Base-by-base conservation (phyloP, 1,140 invertebrate species). In the Sesamia nonagrioides region DNA sequence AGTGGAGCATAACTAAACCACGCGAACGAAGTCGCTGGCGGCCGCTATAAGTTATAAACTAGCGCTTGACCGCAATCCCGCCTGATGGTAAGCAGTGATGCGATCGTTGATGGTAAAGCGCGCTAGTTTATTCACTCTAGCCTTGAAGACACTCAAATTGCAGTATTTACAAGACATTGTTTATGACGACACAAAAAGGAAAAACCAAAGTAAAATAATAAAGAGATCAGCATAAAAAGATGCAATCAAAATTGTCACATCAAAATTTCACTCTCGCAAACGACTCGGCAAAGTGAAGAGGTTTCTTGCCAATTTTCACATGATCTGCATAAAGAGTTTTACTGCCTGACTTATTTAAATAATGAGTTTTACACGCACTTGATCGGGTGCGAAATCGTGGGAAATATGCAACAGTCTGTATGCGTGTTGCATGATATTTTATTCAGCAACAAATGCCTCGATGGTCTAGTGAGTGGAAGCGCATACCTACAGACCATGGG, bases 321-420 rank as follows among this genome's bases (percentile, higher is more conserved):
- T n/a, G 37, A 61, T 61, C 37, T 61, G 58, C 58, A 61, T 61
- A 9, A 40, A 61, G 21, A 60, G 0, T 61, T 61, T 61, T 40
- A 61, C 58, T 61, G 58, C n/a, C 58, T 35, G 35, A 37, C 58
- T 61, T 17, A n/a, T 9, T 37, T n/a, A 61, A 61, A 37, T 37
- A 61, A 61, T 61, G 33, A 61, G 35, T 37, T 37, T n/a, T 61
- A 33, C 27, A n/a, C n/a, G n/a, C 9, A 61, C n/a, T 9, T n/a
- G 35, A 61, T 61, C 27, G 27, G 58, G n/a, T 8, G 15, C n/a
- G 33, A 40, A 61, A 61, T 61, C 58, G 58, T 61, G 58, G 58
- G 58, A 61, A 33, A 40, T 61, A n/a, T 61, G 13, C 6, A 4
- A 40, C 6, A n/a, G n/a, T n/a, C n/a, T n/a, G n/a, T n/a, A 6